Evolutionary conservation across 1,140 invertebrate species (phyloP), one percentile per base, ranked within the genome.

Genomic region (Philopotamus ludificatus): DNA sequence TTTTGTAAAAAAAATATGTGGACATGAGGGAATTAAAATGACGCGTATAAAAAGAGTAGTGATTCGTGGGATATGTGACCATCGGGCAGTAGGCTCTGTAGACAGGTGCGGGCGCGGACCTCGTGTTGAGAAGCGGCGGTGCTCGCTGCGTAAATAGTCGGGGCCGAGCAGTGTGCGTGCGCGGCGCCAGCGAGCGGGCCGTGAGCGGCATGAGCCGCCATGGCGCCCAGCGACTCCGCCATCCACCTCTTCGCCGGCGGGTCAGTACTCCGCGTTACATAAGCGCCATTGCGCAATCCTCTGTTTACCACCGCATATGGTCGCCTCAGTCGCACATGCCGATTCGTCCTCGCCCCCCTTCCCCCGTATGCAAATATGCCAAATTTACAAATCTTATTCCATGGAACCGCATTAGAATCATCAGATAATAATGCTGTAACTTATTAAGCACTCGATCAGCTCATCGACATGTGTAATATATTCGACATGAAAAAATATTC

Each of bases 191-290:
- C 34, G 9, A 7, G 47, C 4, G 23, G 22, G 2, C 51, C 51
- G 12, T 22, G 18, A 50, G 10, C 51, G 15, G 22, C 44, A 4
- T 47, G 10, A 20, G 4, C 15, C 4, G n/a, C 51, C 44, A 88
- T 88, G 87, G 85, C 85, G 81, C 85, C 87, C 80, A 83, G 84
- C 77, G 90, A 93, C 81, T 90, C 90, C 69, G 82, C 91, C 63
- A 91, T 93, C 79, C 91, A 94, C 81, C 85, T 94, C 71, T 83
- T 93, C 70, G 90, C 90, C 76, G 91, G 91, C 83, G 91, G 91
- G 91, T 93, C n/a, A 65, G 57, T 71, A 64, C 62, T 65, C 62
- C 44, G 47, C 42, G 23, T 55, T 69, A 61, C 23, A 71, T 39
- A 15, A 44, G n/a, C 18, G 1, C 18, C 41, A 44, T 44, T 12